Evolutionary conservation across 2,888 invertebrate species (phyloP), one percentile per base, ranked within the genome.

Genomic region (Agrochola macilenta): DNA sequence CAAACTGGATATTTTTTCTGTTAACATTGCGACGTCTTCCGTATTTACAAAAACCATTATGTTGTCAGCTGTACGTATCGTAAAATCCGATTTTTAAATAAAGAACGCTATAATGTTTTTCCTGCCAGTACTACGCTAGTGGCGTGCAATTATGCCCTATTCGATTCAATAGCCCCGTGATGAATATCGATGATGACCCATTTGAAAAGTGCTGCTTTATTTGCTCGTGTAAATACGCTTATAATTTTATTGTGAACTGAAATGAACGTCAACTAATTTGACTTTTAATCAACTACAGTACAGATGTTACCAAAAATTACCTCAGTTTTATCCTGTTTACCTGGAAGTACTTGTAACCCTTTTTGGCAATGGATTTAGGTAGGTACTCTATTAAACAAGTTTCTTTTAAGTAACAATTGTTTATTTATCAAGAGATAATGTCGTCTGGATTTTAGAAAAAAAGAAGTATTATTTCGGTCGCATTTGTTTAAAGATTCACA

Each of bases 151-250:
- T 92, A 92, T 91, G 87, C 84, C 89, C 90, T 90, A 91, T 92
- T 93, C 91, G 91, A 93, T 90, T 92, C 92, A 92, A 92, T 92
- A 89, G 88, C 81, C 81, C 84, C 85, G 88, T 90, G 91, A 91
- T 92, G 91, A 93, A 92, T 93, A 92, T 92, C 91, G 91, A 91
- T 90, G 91, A 90, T 90, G 91, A 87, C 89, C 91, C 84, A 89
- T 91, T 92, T 89, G 88, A 88, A 89, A 83, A 84, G 85, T 87
- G 79, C 81, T 82, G 86, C 86, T 86, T 89, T 87, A 84, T 81
- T 82, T 76, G 69, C 74, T 81, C 73, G 72, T 81, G 72, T 86
- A 86, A 82, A 85, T 78, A 76, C 60, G 63, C 60, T 69, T 80
- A 70, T 87, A 83, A 82, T n/a, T n/a, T n/a, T n/a, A n/a, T 68